Evolutionary conservation across 2,797 vertebrate species (phyloP).

Genomic region (Lophius americanus): DNA sequence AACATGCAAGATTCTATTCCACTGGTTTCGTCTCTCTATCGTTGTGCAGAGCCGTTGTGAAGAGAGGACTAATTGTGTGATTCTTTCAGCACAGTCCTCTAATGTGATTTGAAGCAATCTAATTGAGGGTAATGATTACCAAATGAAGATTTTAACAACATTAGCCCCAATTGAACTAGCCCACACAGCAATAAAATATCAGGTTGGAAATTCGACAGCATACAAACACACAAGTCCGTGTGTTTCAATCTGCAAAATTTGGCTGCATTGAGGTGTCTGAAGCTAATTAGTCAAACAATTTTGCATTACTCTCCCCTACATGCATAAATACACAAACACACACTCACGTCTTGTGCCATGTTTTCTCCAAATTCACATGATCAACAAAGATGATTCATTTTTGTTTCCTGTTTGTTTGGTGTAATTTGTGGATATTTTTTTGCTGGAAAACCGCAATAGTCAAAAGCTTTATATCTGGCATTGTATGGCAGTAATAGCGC

Average conservation of each 20-base stretch:
- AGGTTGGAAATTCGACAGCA: slow-evolving; percentile 8
- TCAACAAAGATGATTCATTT: slow-evolving; percentile 60
- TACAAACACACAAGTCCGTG: slow-evolving; percentile 28
- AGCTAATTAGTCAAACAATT: slow-evolving; percentile 43
- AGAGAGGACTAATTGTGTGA: slow-evolving; percentile 21
- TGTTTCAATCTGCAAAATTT: slow-evolving; percentile 39
- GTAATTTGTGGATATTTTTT: slow-evolving; percentile 74
- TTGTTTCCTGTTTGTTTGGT: slow-evolving; percentile 59
- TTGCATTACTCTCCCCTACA: slow-evolving; percentile 7
- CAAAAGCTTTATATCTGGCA: slow-evolving; percentile 45
- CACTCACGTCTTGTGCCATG: slow-evolving; percentile 10
- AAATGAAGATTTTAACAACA: slow-evolving; percentile 50
- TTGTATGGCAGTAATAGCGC: background rate
- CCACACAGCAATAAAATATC: slow-evolving; percentile 18
- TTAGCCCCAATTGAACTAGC: slow-evolving; percentile 46
- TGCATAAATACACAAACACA: background rate
- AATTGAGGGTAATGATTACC: slow-evolving; percentile 58
- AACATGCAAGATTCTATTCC: slow-evolving; percentile 6
- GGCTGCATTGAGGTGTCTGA: slow-evolving; percentile 34
- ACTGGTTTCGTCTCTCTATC: slow-evolving; percentile 2
- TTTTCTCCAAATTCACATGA: slow-evolving; percentile 37
- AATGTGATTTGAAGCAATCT: slow-evolving; percentile 45
- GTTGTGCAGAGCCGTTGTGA: background rate
- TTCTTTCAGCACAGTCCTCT: slow-evolving; percentile 11
- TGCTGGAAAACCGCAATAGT: slow-evolving; percentile 46